phyloP scores from a whole-genome alignment of 2,113 vertebrate genomes.

The Mungos mungo region DNA sequence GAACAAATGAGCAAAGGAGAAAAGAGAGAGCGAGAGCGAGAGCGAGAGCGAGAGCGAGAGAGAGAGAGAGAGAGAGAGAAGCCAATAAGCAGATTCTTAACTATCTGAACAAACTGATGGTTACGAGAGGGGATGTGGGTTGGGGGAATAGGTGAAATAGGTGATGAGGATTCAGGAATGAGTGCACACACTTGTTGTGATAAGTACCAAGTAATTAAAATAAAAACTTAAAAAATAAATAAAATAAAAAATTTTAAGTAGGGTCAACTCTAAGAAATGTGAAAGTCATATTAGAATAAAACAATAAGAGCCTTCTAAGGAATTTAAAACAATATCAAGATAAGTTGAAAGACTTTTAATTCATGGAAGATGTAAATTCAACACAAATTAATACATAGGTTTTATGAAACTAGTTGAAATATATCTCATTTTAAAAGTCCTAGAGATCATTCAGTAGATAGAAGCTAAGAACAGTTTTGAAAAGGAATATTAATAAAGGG shows the following conservation, averaged over 20 bases:
- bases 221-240: neutral
- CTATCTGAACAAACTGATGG: neutral
- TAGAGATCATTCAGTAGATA: neutral
- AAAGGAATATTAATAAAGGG: neutral
- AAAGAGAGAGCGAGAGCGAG: neutral
- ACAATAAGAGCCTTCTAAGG: neutral
- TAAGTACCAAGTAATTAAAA: neutral
- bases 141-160: neutral
- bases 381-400: neutral
- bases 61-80: neutral
- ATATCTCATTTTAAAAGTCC: neutral
- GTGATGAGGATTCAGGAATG: neutral
- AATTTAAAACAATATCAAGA: neutral
- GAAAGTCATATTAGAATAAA: neutral
- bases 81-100: neutral
- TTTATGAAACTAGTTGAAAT: constrained; percentile 21
- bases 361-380: neutral
- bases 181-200: neutral
- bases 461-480: neutral
- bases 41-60: neutral
- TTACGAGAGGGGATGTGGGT: neutral
- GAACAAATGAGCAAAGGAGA: neutral
- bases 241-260: neutral
- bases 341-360: constrained; percentile 4
- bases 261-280: neutral